Base-by-base conservation (phyloP, 2,888 invertebrate genomes). In the Tachina lurida region DNA sequence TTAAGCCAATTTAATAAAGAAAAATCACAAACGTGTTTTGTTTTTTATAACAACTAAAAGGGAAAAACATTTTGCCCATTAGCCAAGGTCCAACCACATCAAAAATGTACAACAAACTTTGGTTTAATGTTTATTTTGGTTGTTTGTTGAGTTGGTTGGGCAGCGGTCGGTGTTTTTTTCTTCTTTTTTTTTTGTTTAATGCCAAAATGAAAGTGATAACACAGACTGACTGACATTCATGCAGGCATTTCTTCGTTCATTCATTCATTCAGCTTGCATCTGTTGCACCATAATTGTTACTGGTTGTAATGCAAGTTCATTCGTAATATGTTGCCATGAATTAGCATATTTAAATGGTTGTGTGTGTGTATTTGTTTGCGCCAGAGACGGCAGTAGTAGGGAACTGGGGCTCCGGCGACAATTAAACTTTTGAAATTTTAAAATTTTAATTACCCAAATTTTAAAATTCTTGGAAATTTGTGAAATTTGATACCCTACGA, bases 191-290 rank as follows among this genome's bases (percentile, higher is more conserved):
- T 17, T 41, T 8, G 54, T 41, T 76, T 79, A 76, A 79, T 76
- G 82, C 86, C 82, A 86, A 86, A 62, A 86, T 79, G 86, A 86
- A 86, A 86, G 86, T 83, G 86, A 83, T 79, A 86, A 86, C 65
- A 67, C 71, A 79, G 74, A 83, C 71, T 83, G 74, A 83, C 79
- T 83, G 74, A 83, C 79, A 73, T 73, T 79, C 56, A 79, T 79
- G 71, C 56, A 45, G 17, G 58, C 58, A 15, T 62, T 60, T 52
- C 47, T 52, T 67, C 10, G 10, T 67, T 60, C 52, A 39, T 52
- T 78, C 70, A 78, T 70, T 70, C 52, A 54, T 70, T 70, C 31
- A 43, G 71, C 39, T 65, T 73, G 71, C 70, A 82, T 70, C 54
- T 78, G 67, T 73, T 86, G 86, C 82, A 79, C 8, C 73, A 65